A percentile compares a stretch with the other conserved stretches of the same genome.
phyloP scores from a whole-genome alignment of 2,797 vertebrate species.

The Microchirus variegatus region DNA sequence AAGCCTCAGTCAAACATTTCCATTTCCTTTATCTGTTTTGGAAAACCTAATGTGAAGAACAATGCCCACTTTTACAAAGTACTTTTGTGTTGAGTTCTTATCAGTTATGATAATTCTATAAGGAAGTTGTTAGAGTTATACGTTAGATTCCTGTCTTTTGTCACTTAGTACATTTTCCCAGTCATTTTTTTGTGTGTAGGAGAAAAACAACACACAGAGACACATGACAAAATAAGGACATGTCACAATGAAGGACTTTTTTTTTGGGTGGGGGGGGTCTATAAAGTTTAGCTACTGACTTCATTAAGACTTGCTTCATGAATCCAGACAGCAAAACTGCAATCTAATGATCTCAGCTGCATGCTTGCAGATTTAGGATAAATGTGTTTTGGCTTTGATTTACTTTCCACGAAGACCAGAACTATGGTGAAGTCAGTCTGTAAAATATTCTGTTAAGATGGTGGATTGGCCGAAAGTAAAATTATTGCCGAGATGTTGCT shows the following conservation, averaged over 20 bases:
- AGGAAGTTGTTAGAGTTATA: constrained; percentile 39
- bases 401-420: no score
- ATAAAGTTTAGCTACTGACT: constrained; percentile 41
- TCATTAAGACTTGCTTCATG: constrained; percentile 28
- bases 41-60: constrained; percentile 21
- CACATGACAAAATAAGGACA: constrained; percentile 42
- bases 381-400: no score
- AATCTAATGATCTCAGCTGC: constrained; percentile 16
- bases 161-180: constrained; percentile 23
- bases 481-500: no score
- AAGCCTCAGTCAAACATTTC: not conserved
- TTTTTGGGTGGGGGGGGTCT: no score
- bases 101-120: constrained; percentile 27
- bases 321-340: constrained; percentile 11
- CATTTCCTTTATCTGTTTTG: constrained; percentile 10
- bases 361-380: not conserved
- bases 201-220: constrained; percentile 26
- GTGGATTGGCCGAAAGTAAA: no score
- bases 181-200: constrained; percentile 25
- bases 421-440: no score
- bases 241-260: no score
- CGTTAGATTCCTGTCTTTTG: constrained; percentile 13
- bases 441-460: no score
- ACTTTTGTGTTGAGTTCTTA: constrained; percentile 5
- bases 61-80: constrained; percentile 10